phyloP scores from a whole-genome alignment of 2,888 invertebrate species.

The Carabus problematicus region DNA sequence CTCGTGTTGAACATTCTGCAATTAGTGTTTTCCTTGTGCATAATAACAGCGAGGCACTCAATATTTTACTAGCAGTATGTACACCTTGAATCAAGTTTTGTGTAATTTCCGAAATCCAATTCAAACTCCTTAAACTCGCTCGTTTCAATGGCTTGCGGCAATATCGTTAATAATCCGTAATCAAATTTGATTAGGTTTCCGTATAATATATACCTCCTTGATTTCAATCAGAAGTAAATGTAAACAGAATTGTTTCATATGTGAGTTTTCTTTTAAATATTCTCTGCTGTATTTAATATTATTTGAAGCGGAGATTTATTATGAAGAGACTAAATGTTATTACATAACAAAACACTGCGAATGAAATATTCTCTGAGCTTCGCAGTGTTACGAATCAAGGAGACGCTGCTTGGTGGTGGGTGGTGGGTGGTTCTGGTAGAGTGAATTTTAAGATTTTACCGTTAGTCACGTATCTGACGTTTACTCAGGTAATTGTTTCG shows the following conservation, averaged over 20 bases:
- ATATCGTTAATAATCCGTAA: conserved; percentile 7
- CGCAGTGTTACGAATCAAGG: background rate
- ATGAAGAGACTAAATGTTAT: background rate
- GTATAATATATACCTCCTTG: no score
- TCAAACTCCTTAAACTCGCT: conserved; percentile 6
- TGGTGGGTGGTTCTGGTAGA: background rate
- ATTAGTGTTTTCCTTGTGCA: no score
- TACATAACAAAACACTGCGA: background rate
- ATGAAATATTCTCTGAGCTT: background rate
- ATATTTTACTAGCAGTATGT: no score
- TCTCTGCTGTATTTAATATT: no score
- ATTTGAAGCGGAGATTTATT: background rate
- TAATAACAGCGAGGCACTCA: no score
- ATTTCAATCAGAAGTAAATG: no score
- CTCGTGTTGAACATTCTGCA: no score
- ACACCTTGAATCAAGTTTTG: no score
- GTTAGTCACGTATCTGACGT: conserved; percentile 24
- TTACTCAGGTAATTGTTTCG: conserved; percentile 40
- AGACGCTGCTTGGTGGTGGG: no score
- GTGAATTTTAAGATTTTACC: conserved; percentile 19
- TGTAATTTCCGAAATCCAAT: conserved; percentile 3
- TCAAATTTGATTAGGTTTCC: conserved; percentile 7
- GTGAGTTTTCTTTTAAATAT: no score
- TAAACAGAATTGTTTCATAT: no score
- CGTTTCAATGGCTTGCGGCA: background rate